These are phyloP conservation scores for Lordiphosa stackelbergi DNA, from an alignment of 1,140 invertebrate species.

Conservation along the genomic window DNA sequence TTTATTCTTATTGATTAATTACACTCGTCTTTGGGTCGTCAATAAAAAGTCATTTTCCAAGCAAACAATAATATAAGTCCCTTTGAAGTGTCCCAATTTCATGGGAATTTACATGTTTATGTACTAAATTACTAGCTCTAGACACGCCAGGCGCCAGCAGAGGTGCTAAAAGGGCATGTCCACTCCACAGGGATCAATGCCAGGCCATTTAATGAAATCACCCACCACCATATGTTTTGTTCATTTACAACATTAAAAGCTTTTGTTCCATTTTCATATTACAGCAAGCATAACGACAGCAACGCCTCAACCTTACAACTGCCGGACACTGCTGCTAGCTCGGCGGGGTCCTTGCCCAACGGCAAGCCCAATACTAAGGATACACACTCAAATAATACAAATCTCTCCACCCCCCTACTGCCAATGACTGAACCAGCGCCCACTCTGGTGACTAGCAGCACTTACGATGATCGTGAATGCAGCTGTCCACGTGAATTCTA, in stretches of 20 bases:
- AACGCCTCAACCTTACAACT: constrained; percentile 50
- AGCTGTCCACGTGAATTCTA: constrained; percentile 60
- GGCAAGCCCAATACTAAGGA: constrained; percentile 32
- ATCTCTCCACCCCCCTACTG: constrained; percentile 49
- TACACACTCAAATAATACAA: constrained; percentile 15
- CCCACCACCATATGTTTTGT: neutral
- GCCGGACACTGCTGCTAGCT: constrained; percentile 32
- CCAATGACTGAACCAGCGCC: constrained; percentile 54
- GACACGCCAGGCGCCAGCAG: constrained; percentile 29
- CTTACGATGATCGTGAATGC: constrained; percentile 62
- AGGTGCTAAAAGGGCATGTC: constrained; percentile 14
- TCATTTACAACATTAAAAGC: neutral
- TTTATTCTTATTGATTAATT: too few species aligned
- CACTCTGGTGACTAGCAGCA: constrained; percentile 10
- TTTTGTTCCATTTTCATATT: constrained; percentile 7
- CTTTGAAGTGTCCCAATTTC: neutral
- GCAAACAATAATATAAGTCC: too few species aligned
- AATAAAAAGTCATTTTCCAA: too few species aligned
- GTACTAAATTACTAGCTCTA: constrained; percentile 12
- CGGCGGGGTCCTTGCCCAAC: constrained; percentile 35
- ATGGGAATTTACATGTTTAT: neutral
- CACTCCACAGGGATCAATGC: constrained; percentile 8
- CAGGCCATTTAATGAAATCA: constrained; percentile 1
- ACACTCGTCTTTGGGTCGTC: too few species aligned
- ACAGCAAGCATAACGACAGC: constrained; percentile 29